These are phyloP conservation scores for Cephus runcator DNA, from an alignment of 2,888 invertebrate genomes.

Conservation along the genomic window DNA sequence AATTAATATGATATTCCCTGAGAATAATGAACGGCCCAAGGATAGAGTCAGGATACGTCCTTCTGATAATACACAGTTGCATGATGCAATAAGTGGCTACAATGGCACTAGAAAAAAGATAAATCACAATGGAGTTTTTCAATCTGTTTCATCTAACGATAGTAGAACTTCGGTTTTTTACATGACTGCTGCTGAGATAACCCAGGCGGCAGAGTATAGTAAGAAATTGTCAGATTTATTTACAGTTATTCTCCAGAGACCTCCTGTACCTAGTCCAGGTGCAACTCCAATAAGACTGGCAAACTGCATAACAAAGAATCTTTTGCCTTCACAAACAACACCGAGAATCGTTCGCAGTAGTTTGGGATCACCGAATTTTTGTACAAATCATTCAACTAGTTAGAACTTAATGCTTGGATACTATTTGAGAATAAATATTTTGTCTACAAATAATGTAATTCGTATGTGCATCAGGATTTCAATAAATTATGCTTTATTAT, in stretches of 20 bases:
- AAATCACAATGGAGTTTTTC: not conserved
- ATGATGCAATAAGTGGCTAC: not conserved
- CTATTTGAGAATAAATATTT: not conserved
- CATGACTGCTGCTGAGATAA: slow-evolving; percentile 16
- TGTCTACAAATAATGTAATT: not conserved
- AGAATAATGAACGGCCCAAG: not conserved
- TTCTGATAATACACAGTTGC: not conserved
- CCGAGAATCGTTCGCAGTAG: slow-evolving; percentile 11
- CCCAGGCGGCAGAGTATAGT: slow-evolving; percentile 12
- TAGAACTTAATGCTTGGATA: not conserved
- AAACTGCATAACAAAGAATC: not conserved
- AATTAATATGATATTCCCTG: not conserved
- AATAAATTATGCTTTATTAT: not conserved
- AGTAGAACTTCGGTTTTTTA: not conserved
- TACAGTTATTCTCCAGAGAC: slow-evolving; percentile 2
- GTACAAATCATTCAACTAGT: slow-evolving; percentile 4
- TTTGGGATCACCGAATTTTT: slow-evolving; percentile 7
- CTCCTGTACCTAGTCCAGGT: not conserved
- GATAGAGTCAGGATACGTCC: not conserved
- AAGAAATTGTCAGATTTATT: slow-evolving; percentile 18
- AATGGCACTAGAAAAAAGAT: not conserved
- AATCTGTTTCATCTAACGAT: not conserved
- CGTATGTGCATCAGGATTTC: not conserved
- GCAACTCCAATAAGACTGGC: not conserved
- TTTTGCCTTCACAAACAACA: not conserved